These are phyloP conservation scores for Melitaea cinxia DNA, from an alignment of 1,140 invertebrate genomes.

Conservation along the genomic window DNA sequence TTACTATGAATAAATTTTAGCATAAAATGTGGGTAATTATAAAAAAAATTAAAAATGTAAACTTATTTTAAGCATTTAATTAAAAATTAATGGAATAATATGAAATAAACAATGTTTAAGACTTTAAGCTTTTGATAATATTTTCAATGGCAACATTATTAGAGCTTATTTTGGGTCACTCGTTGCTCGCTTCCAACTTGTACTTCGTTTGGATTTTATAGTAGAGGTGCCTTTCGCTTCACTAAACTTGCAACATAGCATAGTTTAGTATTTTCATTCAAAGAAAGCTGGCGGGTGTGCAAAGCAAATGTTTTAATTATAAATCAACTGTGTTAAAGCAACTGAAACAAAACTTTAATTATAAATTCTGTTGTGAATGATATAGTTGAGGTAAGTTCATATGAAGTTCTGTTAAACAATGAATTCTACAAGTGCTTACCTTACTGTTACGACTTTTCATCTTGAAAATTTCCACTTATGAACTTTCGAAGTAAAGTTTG, in stretches of 20 bases:
- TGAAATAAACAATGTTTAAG: constrained; percentile 47
- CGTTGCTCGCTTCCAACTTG: constrained; percentile 79
- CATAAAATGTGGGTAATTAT: constrained; percentile 5
- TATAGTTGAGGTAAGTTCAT: constrained; percentile 75
- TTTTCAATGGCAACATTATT: constrained; percentile 70
- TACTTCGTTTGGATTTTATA: constrained; percentile 78
- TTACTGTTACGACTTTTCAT: constrained; percentile 78
- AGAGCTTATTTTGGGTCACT: constrained; percentile 82
- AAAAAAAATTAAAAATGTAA: constrained; percentile 22
- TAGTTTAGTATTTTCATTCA: constrained; percentile 77
- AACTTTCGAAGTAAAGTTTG: constrained; percentile 78
- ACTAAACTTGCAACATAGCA: constrained; percentile 77
- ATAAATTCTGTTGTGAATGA: constrained; percentile 67
- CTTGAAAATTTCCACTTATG: constrained; percentile 80
- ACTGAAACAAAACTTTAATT: constrained; percentile 48
- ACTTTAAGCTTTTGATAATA: constrained; percentile 73
- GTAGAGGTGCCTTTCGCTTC: constrained; percentile 81
- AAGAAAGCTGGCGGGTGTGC: constrained; percentile 82
- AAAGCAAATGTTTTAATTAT: constrained; percentile 72
- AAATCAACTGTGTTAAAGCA: constrained; percentile 56
- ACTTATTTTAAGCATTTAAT: neutral
- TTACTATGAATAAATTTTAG: neutral
- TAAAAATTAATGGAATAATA: neutral
- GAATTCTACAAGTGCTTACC: constrained; percentile 61
- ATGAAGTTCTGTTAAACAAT: constrained; percentile 47